These are phyloP conservation scores for Anastatus disparis DNA, from an alignment of 1,140 invertebrate species.

Conservation along the genomic window DNA sequence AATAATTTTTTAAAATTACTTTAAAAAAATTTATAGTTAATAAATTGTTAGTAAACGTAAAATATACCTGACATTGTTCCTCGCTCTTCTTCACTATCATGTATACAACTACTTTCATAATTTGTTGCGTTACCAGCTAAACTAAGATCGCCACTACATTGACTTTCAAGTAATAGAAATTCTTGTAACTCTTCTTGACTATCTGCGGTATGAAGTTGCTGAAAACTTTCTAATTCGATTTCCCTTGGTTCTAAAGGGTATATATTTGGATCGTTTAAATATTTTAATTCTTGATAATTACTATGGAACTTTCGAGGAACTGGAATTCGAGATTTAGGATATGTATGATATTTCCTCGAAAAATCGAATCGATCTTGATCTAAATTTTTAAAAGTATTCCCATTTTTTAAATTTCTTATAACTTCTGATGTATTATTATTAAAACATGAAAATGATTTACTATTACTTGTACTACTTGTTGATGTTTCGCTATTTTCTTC, in stretches of 20 bases:
- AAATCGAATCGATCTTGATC: too few relatives aligned
- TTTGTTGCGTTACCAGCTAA: slow-evolving; percentile 65
- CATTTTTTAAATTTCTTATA: too few relatives aligned
- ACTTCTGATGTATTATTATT: slow-evolving; percentile 64
- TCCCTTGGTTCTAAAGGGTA: slow-evolving; percentile 72
- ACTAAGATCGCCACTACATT: slow-evolving; percentile 69
- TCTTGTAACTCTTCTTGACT: slow-evolving; percentile 75
- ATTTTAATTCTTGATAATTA: slow-evolving; percentile 47
- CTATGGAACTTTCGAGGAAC: slow-evolving; percentile 49
- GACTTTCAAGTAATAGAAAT: slow-evolving; percentile 73
- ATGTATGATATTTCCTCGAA: too few relatives aligned
- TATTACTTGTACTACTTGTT: slow-evolving; percentile 63
- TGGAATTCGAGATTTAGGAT: slow-evolving; percentile 63
- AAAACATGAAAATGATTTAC: slow-evolving; percentile 8
- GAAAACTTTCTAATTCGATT: slow-evolving; percentile 70
- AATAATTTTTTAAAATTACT: background rate
- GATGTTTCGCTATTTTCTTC: slow-evolving; percentile 71
- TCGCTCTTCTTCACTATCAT: slow-evolving; percentile 55
- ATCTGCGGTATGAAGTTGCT: too few relatives aligned
- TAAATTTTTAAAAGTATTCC: too few relatives aligned
- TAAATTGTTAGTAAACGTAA: background rate
- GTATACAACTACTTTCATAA: slow-evolving; percentile 55
- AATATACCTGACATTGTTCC: slow-evolving; percentile 62
- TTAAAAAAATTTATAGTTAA: background rate
- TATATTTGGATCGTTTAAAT: slow-evolving; percentile 59